A percentile compares a stretch with the other conserved stretches of the same genome.
phyloP scores from a whole-genome alignment of 2,888 invertebrate genomes.

The Dysmachus trigonus region DNA sequence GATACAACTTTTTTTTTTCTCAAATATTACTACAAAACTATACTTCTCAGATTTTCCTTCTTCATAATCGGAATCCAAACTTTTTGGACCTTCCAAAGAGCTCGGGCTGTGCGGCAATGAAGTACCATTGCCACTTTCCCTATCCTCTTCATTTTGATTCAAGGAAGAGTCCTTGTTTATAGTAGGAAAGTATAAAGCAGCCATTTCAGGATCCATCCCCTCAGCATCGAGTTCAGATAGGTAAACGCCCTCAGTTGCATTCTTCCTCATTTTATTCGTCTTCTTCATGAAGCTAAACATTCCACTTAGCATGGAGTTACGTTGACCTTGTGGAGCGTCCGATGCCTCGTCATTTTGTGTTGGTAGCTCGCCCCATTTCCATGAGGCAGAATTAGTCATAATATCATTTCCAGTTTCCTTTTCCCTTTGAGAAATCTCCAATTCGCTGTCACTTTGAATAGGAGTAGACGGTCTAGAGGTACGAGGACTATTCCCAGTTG shows the following conservation, averaged over 20 bases:
- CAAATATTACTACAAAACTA: slow-evolving; percentile 49
- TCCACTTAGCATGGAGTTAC: slow-evolving; percentile 82
- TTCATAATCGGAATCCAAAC: slow-evolving; percentile 86
- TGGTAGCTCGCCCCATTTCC: slow-evolving; percentile 92
- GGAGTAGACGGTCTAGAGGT: slow-evolving; percentile 82
- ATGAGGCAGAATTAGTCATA: slow-evolving; percentile 67
- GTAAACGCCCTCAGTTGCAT: slow-evolving; percentile 77
- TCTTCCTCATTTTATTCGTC: slow-evolving; percentile 71
- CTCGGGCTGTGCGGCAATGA: slow-evolving; percentile 94
- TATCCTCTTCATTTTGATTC: slow-evolving; percentile 79
- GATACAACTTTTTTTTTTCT: not conserved
- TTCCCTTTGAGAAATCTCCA: slow-evolving; percentile 72
- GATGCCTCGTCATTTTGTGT: slow-evolving; percentile 56
- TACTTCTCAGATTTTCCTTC: slow-evolving; percentile 72
- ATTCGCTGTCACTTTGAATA: slow-evolving; percentile 93
- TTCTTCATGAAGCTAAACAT: slow-evolving; percentile 94
- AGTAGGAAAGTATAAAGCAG: slow-evolving; percentile 84
- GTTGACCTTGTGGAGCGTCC: slow-evolving; percentile 58
- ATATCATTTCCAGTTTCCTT: slow-evolving; percentile 60
- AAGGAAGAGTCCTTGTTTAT: slow-evolving; percentile 50
- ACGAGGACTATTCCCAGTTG: slow-evolving; percentile 66
- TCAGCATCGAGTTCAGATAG: slow-evolving; percentile 90
- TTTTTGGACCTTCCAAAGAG: slow-evolving; percentile 83
- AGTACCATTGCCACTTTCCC: slow-evolving; percentile 95
- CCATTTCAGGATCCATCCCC: slow-evolving; percentile 90